Conservation (phyloP, 2,888 invertebrate genomes). For the Smittia sp. region DNA sequence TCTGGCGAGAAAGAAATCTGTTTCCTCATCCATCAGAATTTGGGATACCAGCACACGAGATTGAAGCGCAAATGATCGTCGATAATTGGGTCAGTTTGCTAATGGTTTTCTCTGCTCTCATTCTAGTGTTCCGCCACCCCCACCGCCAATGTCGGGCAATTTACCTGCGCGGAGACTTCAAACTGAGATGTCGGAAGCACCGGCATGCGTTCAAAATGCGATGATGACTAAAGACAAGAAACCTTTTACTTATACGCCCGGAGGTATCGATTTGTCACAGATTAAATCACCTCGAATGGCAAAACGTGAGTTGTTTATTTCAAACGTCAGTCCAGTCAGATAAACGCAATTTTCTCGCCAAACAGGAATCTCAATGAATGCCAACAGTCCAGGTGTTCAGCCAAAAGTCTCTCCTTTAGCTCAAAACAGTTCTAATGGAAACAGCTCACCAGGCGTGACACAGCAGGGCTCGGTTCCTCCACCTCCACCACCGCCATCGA, state of each 20-base stretch:
- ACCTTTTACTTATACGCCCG: conserved; percentile 94
- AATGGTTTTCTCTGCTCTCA: conserved; percentile 21
- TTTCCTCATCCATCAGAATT: conserved; percentile 4
- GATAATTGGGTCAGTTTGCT: background rate
- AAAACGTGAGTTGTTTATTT: conserved; percentile 55
- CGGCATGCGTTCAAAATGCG: conserved; percentile 86
- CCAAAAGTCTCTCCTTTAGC: conserved; percentile 56
- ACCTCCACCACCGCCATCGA: conserved; percentile 56
- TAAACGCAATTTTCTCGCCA: conserved; percentile 43
- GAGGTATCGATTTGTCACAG: conserved; percentile 86
- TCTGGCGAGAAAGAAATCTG: background rate
- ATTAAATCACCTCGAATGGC: conserved; percentile 89
- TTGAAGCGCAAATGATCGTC: background rate
- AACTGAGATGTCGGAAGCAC: conserved; percentile 62
- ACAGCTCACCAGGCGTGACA: conserved; percentile 49
- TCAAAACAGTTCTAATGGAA: conserved; percentile 46
- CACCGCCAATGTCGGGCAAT: conserved; percentile 46
- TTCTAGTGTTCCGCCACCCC: conserved; percentile 53
- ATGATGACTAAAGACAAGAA: conserved; percentile 96
- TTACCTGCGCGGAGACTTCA: conserved; percentile 46
- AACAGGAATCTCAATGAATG: conserved; percentile 59
- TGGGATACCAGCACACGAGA: background rate
- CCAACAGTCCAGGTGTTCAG: conserved; percentile 65
- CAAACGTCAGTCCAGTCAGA: conserved; percentile 52
- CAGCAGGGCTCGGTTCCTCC: conserved; percentile 53